Conservation (phyloP, 2,113 vertebrate genomes). For the Elephas maximus region DNA sequence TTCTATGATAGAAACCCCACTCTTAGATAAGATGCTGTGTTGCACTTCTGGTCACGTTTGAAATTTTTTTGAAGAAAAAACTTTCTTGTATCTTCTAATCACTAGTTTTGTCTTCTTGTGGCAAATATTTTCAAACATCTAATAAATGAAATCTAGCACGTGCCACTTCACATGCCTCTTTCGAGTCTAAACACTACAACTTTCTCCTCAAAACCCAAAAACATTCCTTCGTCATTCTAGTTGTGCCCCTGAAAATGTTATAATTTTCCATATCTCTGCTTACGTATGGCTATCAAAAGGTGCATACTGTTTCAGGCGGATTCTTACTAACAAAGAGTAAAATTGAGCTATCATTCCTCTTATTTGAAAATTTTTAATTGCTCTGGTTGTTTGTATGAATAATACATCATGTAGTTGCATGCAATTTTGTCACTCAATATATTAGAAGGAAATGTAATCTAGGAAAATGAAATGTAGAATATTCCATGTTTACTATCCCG, state of each 20-base stretch:
- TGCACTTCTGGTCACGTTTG: constrained; percentile 1
- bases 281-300: not conserved
- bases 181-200: not conserved
- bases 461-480: not conserved
- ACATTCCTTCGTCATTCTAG: not conserved
- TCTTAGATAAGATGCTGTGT: not conserved
- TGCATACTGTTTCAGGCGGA: not conserved
- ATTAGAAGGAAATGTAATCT: not conserved
- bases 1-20: not conserved
- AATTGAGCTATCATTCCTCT: not conserved
- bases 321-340: not conserved
- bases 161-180: not conserved
- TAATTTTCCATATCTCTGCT: not conserved
- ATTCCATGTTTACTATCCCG: not conserved
- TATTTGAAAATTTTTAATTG: not conserved
- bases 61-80: not conserved
- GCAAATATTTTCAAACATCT: not conserved
- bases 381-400: not conserved
- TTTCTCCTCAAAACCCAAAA: not conserved
- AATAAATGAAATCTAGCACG: not conserved
- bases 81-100: not conserved
- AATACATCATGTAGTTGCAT: not conserved
- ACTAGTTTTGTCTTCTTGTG: not conserved
- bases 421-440: not conserved
- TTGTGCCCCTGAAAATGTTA: not conserved